Base-by-base conservation (phyloP, 2,888 invertebrate genomes). In the Phengaris arion region DNA sequence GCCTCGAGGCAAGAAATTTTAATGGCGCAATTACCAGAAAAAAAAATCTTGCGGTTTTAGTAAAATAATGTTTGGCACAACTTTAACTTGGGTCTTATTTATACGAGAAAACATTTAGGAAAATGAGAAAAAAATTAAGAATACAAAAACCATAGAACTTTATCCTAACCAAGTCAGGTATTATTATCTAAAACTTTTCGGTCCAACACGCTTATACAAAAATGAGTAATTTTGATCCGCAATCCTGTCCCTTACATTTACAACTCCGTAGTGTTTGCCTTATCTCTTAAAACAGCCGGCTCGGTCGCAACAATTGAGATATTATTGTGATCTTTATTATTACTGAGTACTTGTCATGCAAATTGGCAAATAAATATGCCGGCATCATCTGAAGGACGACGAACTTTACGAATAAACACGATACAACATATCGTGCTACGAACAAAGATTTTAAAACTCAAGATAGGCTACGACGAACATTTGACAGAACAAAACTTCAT, bases 271-370 rank as follows among this genome's bases (percentile, higher is more conserved):
- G 68, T 68, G 68, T 68, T 68, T 46, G 35, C 6, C 69, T 69
- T 69, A 69, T 69, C 69, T 69, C 69, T 10, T 69, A 48, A 48
- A 69, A n/a, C 69, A 69, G 69, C 8, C 48, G 69, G 69, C 69
- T 64, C 64, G 64, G 69, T 46, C 69, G 46, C 69, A 15, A 69
- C 69, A 69, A 69, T 69, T 69, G 69, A 48, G 46, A 69, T 48
- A 48, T 69, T 69, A 69, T 69, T 69, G 15, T 69, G 69, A 69
- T 69, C 69, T 46, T 69, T 69, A 48, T 69, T 48, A 48, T 69
- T 46, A 68, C 46, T 46, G 48, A 4, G 48, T 6, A 69, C 48
- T 69, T 69, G 48, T n/a, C 6, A 69, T 69, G 69, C 69, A 48
- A 69, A 69, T 48, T 48, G 48, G n/a, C 46, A n/a, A n/a, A 69